phyloP scores from a whole-genome alignment of 1,140 invertebrate genomes.

The Leptinotarsa undecemlineata region DNA sequence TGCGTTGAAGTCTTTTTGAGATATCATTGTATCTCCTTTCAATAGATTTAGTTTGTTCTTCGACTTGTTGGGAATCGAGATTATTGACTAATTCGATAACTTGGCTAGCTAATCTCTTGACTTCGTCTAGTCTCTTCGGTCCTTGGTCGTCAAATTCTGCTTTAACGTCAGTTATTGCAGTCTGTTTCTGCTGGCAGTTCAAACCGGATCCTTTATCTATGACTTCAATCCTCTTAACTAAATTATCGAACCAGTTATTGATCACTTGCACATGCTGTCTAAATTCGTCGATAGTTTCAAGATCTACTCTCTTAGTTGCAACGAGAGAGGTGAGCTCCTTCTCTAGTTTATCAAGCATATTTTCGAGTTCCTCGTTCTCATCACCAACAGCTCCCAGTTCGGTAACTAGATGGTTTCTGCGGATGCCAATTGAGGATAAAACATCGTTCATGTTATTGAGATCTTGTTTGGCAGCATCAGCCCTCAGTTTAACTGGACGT shows the following conservation, averaged over 20 bases:
- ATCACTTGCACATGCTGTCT: conserved; percentile 73
- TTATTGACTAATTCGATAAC: conserved; percentile 82
- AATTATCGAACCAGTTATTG: conserved; percentile 77
- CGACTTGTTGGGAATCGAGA: conserved; percentile 86
- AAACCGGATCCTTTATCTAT: conserved; percentile 82
- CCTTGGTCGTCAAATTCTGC: conserved; percentile 72
- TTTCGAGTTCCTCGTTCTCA: conserved; percentile 71
- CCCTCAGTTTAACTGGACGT: conserved; percentile 80
- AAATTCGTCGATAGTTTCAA: conserved; percentile 79
- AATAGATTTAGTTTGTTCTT: conserved; percentile 80
- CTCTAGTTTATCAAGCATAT: conserved; percentile 72
- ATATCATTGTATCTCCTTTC: conserved; percentile 83
- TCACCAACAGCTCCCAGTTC: conserved; percentile 67
- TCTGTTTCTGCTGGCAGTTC: conserved; percentile 78
- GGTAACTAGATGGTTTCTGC: conserved; percentile 66
- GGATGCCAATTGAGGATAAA: conserved; percentile 72
- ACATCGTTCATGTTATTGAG: conserved; percentile 82
- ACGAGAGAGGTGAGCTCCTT: conserved; percentile 71
- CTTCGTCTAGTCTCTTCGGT: conserved; percentile 67
- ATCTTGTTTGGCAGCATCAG: conserved; percentile 86
- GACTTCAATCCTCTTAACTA: conserved; percentile 77
- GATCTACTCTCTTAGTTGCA: conserved; percentile 73
- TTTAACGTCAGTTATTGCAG: conserved; percentile 69
- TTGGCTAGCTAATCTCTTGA: conserved; percentile 69
- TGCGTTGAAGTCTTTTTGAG: conserved; percentile 79